Evolutionary conservation across 2,888 invertebrate genomes (phyloP).

Genomic region (Pollenia labialis): DNA sequence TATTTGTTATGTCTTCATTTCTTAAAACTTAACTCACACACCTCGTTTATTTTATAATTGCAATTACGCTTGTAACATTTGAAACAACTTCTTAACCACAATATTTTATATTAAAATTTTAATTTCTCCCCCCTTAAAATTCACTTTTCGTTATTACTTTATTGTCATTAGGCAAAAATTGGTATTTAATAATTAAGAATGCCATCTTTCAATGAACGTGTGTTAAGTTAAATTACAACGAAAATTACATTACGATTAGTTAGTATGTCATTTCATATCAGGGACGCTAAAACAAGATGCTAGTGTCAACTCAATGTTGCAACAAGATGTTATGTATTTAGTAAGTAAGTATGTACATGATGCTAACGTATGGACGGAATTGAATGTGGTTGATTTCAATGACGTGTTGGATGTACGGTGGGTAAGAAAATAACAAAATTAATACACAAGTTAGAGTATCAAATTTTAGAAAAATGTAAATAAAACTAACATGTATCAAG

Average conservation of each 20-base stretch:
- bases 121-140: background rate
- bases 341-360: slow-evolving; percentile 1
- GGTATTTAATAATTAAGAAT: slow-evolving; percentile 40
- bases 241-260: slow-evolving; percentile 36
- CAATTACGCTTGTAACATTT: background rate
- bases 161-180: slow-evolving; percentile 40
- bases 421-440: background rate
- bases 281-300: slow-evolving; percentile 37
- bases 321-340: slow-evolving; percentile 28
- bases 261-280: slow-evolving; percentile 50
- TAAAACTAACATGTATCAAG: too few relatives aligned
- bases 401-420: background rate
- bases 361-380: slow-evolving; percentile 16
- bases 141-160: slow-evolving; percentile 12
- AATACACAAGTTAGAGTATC: too few relatives aligned
- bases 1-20: background rate
- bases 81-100: background rate
- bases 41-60: background rate
- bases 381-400: slow-evolving; percentile 12
- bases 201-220: slow-evolving; percentile 33
- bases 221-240: slow-evolving; percentile 29
- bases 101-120: slow-evolving; percentile 20
- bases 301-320: slow-evolving; percentile 52
- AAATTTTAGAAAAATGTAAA: too few relatives aligned
- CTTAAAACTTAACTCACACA: background rate